Percentiles rank a stretch among this genome's conserved stretches.
These are phyloP conservation scores for Paramisgurnus dabryanus DNA, from an alignment of 2,113 vertebrate genomes.

Conservation along the genomic window DNA sequence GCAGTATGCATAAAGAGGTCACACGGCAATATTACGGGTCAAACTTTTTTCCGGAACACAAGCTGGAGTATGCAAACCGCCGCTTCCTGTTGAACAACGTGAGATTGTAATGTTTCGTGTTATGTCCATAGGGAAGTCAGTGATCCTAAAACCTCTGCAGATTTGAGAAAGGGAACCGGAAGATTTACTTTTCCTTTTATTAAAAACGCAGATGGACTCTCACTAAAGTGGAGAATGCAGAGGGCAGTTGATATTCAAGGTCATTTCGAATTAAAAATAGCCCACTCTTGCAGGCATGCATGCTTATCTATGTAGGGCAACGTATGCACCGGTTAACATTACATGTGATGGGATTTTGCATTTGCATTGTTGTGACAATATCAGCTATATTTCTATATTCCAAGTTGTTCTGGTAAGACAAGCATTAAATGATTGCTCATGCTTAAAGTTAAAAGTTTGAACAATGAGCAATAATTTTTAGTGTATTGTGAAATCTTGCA, in stretches of 20 bases:
- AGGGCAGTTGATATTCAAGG: not conserved
- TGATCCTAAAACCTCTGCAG: too few relatives aligned
- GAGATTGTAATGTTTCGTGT: not conserved
- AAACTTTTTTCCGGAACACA: conserved; percentile 10
- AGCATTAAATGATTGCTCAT: too few relatives aligned
- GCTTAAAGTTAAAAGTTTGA: too few relatives aligned
- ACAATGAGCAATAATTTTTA: too few relatives aligned
- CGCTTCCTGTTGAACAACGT: not conserved
- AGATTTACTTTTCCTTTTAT: not conserved
- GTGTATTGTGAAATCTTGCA: too few relatives aligned
- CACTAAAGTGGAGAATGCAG: not conserved
- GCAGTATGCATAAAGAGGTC: not conserved
- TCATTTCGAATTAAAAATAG: conserved; percentile 30
- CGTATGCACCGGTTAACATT: not conserved
- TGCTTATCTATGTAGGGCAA: conserved; percentile 12
- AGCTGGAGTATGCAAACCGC: not conserved
- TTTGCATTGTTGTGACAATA: too few relatives aligned
- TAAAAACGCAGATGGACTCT: not conserved
- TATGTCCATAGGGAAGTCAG: not conserved
- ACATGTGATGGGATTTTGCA: not conserved
- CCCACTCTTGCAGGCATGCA: not conserved
- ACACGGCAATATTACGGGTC: conserved; percentile 16
- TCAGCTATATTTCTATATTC: too few relatives aligned
- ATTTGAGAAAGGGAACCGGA: not conserved
- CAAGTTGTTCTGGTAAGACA: too few relatives aligned